phyloP scores from a whole-genome alignment of 2,888 invertebrate species.

The Odontomyia ornata region DNA sequence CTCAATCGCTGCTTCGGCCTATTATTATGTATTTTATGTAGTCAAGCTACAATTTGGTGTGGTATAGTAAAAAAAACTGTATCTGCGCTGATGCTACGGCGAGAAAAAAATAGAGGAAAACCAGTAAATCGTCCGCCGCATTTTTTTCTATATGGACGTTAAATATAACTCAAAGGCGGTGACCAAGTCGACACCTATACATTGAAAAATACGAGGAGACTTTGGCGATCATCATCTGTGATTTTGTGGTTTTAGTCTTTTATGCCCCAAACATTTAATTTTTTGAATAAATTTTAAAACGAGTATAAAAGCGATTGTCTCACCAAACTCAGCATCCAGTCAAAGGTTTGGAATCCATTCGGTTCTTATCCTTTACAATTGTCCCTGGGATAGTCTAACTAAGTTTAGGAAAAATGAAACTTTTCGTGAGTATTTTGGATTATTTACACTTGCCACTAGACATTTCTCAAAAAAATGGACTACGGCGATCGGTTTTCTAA shows the following conservation, averaged over 20 bases:
- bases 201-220: constrained; percentile 26
- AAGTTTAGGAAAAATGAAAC: constrained; percentile 62
- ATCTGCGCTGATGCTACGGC: background rate
- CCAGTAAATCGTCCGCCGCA: constrained; percentile 27
- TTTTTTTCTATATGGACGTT: constrained; percentile 32
- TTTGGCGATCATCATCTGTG: constrained; percentile 31
- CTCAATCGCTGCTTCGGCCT: constrained; percentile 13
- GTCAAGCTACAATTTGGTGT: background rate
- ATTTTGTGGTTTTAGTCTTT: constrained; percentile 38
- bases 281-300: constrained; percentile 49
- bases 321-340: constrained; percentile 65
- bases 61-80: constrained; percentile 14
- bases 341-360: constrained; percentile 64
- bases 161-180: constrained; percentile 31
- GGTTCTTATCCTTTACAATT: constrained; percentile 60
- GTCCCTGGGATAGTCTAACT: constrained; percentile 41
- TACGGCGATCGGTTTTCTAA: background rate
- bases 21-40: constrained; percentile 36
- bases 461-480: constrained; percentile 6
- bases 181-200: constrained; percentile 23
- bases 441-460: constrained; percentile 1
- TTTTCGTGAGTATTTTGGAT: constrained; percentile 66
- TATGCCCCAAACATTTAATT: constrained; percentile 42
- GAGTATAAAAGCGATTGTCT: constrained; percentile 64
- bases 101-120: constrained; percentile 28